Evolutionary conservation across 2,888 invertebrate genomes (phyloP).

Genomic region (Leptogaster cylindrica): DNA sequence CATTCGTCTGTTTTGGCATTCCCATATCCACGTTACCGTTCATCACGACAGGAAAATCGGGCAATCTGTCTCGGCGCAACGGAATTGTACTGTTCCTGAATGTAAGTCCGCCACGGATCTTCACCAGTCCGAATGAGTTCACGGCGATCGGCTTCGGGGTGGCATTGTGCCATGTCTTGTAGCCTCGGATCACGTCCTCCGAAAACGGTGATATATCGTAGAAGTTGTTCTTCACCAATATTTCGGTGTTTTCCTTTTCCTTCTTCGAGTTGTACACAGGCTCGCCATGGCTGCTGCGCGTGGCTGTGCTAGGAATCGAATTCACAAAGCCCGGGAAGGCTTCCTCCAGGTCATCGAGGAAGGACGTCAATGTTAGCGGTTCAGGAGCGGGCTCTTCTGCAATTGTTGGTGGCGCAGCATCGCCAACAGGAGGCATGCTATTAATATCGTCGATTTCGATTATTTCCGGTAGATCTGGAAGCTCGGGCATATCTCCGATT

Average conservation of each 20-base stretch:
- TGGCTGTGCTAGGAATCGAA: neutral
- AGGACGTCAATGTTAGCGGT: no score
- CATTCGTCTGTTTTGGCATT: neutral
- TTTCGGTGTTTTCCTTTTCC: slow-evolving; percentile 20
- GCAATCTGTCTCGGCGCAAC: no score
- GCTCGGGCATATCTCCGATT: no score
- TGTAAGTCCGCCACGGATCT: slow-evolving; percentile 36
- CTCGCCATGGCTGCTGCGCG: neutral
- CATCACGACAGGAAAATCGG: no score
- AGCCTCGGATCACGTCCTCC: slow-evolving; percentile 6
- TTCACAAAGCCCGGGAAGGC: neutral
- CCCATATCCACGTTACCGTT: neutral
- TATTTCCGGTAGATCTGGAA: no score
- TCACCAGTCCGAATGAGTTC: slow-evolving; percentile 40
- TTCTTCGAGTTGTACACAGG: neutral
- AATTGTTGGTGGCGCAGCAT: no score
- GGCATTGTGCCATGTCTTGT: slow-evolving; percentile 32
- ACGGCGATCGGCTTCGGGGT: slow-evolving; percentile 41
- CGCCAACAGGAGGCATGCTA: no score
- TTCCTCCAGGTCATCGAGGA: no score
- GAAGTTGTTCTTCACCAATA: slow-evolving; percentile 5
- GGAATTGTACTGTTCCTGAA: slow-evolving; percentile 40
- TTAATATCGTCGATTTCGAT: no score
- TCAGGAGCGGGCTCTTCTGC: no score
- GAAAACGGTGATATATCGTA: slow-evolving; percentile 4